A percentile compares a stretch with the other conserved stretches of the same genome.
Evolutionary conservation across 2,797 vertebrate species (phyloP).

Genomic region (Argyrosomus regius): DNA sequence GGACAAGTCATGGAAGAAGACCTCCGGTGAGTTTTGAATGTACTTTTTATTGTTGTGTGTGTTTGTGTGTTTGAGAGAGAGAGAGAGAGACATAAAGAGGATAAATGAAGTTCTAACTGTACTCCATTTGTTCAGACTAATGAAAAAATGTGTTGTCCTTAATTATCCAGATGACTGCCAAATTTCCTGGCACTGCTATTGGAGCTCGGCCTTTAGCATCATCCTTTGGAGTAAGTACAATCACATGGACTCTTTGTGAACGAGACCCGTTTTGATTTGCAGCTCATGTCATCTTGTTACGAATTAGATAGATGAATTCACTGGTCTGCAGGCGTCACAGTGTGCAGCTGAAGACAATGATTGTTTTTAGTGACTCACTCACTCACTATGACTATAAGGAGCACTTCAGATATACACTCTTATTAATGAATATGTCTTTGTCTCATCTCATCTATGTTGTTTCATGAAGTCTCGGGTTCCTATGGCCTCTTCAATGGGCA

Average conservation of each 20-base stretch:
- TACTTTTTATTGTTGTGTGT: background rate
- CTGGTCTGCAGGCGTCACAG: too few relatives aligned
- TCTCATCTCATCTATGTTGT: constrained; percentile 17
- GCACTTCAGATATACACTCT: background rate
- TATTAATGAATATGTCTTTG: background rate
- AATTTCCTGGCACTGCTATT: constrained; percentile 90
- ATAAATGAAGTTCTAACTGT: background rate
- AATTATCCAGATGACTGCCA: constrained; percentile 90
- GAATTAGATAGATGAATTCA: background rate
- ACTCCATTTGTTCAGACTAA: background rate
- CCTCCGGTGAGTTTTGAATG: constrained; percentile 88
- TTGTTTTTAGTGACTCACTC: background rate
- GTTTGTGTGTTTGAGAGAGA: background rate
- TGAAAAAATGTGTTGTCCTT: constrained; percentile 2
- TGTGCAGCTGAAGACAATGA: background rate
- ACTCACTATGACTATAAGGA: too few relatives aligned
- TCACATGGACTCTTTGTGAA: background rate
- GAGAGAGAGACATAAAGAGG: too few relatives aligned
- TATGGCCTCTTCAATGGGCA: constrained; percentile 91
- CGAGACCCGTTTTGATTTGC: background rate
- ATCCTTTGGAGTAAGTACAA: constrained; percentile 89
- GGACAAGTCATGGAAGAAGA: constrained; percentile 95
- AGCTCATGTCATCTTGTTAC: background rate
- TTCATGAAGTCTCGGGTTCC: constrained; percentile 88
- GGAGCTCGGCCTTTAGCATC: constrained; percentile 89